phyloP scores from a whole-genome alignment of 1,140 invertebrate species.

The Drosophila auraria region DNA sequence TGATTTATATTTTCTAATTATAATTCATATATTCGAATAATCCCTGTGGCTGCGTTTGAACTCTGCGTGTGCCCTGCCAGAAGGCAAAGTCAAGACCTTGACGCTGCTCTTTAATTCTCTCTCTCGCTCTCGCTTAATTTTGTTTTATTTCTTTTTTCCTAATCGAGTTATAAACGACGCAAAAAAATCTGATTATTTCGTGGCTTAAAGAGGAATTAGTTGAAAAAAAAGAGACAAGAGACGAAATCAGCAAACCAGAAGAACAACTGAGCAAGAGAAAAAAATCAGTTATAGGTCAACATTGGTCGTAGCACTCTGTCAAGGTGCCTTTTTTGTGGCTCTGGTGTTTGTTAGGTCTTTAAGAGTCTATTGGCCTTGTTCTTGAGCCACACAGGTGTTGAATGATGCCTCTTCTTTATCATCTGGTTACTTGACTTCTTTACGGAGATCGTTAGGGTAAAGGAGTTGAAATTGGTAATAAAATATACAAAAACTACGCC shows the following conservation, averaged over 20 bases:
- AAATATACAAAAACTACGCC: neutral
- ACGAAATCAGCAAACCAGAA: constrained; percentile 42
- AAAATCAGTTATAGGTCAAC: constrained; percentile 77
- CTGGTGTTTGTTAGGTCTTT: constrained; percentile 21
- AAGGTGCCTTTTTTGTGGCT: constrained; percentile 42
- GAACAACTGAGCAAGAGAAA: constrained; percentile 15
- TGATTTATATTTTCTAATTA: neutral
- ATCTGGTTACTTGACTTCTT: neutral
- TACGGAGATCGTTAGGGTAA: constrained; percentile 2
- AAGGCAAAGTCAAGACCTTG: constrained; percentile 61
- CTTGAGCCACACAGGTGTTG: constrained; percentile 34
- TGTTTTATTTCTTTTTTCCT: constrained; percentile 47
- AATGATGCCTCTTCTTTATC: neutral
- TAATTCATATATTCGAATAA: neutral
- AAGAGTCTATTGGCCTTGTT: constrained; percentile 76
- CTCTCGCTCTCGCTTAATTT: neutral
- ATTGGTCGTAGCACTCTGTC: constrained; percentile 62
- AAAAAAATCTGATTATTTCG: constrained; percentile 48
- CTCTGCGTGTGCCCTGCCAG: constrained; percentile 60
- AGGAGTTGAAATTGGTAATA: neutral
- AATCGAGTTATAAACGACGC: constrained; percentile 51
- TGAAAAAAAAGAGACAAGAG: constrained; percentile 32
- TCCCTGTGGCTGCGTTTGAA: constrained; percentile 48
- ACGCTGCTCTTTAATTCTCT: constrained; percentile 39
- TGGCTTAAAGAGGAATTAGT: constrained; percentile 39